phyloP scores from a whole-genome alignment of 2,888 invertebrate species.

The Cephonodes hylas region DNA sequence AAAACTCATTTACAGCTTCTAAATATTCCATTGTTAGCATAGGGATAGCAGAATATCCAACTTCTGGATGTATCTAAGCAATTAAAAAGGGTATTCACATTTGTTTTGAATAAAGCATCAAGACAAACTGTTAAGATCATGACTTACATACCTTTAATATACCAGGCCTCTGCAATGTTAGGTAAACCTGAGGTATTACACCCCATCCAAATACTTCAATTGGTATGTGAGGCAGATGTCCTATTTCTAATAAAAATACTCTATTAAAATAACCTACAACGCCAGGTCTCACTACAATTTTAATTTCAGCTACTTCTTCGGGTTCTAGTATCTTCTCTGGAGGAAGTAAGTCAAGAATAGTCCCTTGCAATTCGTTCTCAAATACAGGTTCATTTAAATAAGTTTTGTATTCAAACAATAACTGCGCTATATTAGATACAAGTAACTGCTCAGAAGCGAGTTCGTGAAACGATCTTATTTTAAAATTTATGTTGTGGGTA shows the following conservation, averaged over 20 bases:
- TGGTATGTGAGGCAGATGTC: slow-evolving; percentile 73
- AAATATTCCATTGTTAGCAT: slow-evolving; percentile 63
- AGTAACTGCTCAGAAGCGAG: slow-evolving; percentile 53
- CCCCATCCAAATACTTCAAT: slow-evolving; percentile 81
- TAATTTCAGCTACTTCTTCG: slow-evolving; percentile 60
- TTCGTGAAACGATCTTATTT: slow-evolving; percentile 70
- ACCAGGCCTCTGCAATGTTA: slow-evolving; percentile 68
- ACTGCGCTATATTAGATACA: slow-evolving; percentile 74
- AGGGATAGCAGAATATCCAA: slow-evolving; percentile 76
- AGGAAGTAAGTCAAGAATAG: slow-evolving; percentile 70
- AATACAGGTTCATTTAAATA: slow-evolving; percentile 54
- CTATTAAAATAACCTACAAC: slow-evolving; percentile 78
- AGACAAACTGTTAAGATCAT: neutral
- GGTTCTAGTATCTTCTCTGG: slow-evolving; percentile 59
- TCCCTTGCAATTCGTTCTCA: slow-evolving; percentile 60
- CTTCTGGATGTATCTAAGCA: slow-evolving; percentile 51
- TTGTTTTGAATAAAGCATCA: neutral
- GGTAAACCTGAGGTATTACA: slow-evolving; percentile 81
- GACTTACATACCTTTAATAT: slow-evolving; percentile 43
- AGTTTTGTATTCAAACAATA: slow-evolving; percentile 69
- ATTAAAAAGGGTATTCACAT: slow-evolving; percentile 12
- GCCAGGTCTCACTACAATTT: slow-evolving; percentile 77
- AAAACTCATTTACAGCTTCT: slow-evolving; percentile 55
- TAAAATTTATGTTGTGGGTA: slow-evolving; percentile 61
- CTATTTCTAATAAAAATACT: slow-evolving; percentile 75